Base-by-base conservation (phyloP, 2,888 invertebrate genomes). In the Nephrotoma flavescens region DNA sequence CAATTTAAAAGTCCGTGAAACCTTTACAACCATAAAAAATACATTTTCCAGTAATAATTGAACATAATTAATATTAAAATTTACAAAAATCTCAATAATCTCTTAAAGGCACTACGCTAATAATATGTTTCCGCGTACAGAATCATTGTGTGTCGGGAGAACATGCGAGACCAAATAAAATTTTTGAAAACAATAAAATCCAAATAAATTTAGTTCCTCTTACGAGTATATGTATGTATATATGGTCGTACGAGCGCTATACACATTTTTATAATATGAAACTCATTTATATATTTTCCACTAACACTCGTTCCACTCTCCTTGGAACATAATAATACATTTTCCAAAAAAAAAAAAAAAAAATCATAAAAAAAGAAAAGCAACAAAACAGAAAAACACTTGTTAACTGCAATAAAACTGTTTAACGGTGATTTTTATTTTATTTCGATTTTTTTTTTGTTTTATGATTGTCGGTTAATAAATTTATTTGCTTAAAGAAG, bases 401-500 rank as follows among this genome's bases (percentile, higher is more conserved):
- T 85, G 85, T 85, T 85, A 85, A 85, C 85, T 85, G 85, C 44
- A 85, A 85, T 85, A 84, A 84, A 84, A 84, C 84, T 85, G 85
- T 85, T 85, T 44, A 85, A 85, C 85, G 85, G 85, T 85, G 85
- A 85, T 85, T 85, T 85, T 85, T 85, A 85, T 85, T 85, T 85
- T 85, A 85, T 85, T 85, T 85, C 85, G 85, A 85, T 85, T 85
- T 85, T 85, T 84, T 83, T 42, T 84, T 41, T 84, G 84, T 42
- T 84, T 85, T 85, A 42, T 42, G 85, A 44, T 84, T 84, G 85
- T 85, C 45, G 85, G 85, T 85, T 85, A 85, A 85, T 85, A 85
- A 85, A 85, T 85, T 85, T 85, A 45, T 85, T 85, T 85, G 44
- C 44, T 85, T 85, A 71, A 71, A 71, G 71, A 71, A 71, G 71